Evolutionary conservation across 2,797 vertebrate species (phyloP).

Genomic region (Eulemur albifrons): DNA sequence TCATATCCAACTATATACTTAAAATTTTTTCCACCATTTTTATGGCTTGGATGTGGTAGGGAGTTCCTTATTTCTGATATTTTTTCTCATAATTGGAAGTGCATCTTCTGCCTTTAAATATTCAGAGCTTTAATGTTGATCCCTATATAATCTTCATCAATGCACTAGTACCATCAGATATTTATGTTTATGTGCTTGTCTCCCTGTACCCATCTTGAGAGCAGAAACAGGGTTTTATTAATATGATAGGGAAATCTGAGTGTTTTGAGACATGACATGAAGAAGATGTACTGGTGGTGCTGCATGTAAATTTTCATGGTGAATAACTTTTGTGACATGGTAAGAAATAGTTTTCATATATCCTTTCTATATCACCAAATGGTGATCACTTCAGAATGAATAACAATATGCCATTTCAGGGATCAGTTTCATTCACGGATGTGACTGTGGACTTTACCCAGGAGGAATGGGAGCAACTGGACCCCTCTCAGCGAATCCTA

Average conservation of each 20-base stretch:
- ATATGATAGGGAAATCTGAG: not conserved
- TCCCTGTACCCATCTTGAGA: not conserved
- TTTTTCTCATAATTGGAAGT: not conserved
- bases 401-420: slow-evolving; percentile 66
- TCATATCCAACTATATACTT: not conserved
- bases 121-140: not conserved
- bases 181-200: not conserved
- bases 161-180: not conserved
- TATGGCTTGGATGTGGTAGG: not conserved
- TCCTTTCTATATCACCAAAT: not conserved
- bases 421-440: slow-evolving; percentile 71
- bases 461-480: slow-evolving; percentile 75
- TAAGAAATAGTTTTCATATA: not conserved
- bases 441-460: slow-evolving; percentile 79
- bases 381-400: not conserved
- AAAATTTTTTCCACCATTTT: not conserved
- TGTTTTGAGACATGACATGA: not conserved
- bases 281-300: not conserved
- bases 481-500: slow-evolving; percentile 71
- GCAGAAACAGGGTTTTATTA: not conserved
- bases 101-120: slow-evolving; percentile 5
- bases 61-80: not conserved
- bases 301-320: not conserved
- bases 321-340: not conserved
- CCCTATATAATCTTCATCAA: not conserved